Evolutionary conservation across 53 echinoderm and acorn worm genomes (phyloP).

Genomic region (Astropecten irregularis): DNA sequence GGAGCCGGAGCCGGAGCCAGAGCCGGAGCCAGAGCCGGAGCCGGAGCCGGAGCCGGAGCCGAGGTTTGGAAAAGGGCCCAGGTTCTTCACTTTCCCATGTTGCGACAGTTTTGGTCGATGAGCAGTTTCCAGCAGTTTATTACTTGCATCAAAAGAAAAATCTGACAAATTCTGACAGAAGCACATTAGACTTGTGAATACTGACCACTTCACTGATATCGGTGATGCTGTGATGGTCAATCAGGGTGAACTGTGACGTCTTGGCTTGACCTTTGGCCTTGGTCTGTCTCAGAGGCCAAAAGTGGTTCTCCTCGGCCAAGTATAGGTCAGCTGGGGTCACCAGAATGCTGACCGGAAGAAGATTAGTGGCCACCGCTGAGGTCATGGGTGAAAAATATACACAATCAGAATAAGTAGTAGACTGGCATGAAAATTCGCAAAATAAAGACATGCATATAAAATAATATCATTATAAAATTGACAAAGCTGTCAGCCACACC

Average conservation of each 20-base stretch:
- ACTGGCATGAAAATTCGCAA: neutral
- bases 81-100: no score
- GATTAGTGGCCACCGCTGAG: slow-evolving; percentile 35
- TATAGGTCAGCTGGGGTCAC: slow-evolving; percentile 75
- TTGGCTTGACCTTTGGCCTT: slow-evolving; percentile 53
- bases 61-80: no score
- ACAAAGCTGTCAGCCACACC: no score
- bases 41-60: no score
- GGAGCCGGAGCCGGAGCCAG: no score
- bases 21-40: no score
- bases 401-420: no score
- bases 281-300: slow-evolving; percentile 70
- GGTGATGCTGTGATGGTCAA: slow-evolving; percentile 74
- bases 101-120: no score
- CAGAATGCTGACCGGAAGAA: slow-evolving; percentile 51
- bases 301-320: slow-evolving; percentile 84
- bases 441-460: neutral
- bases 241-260: slow-evolving; percentile 68
- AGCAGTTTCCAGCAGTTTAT: no score
- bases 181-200: no score
- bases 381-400: neutral
- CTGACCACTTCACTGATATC: slow-evolving; percentile 85
- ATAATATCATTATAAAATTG: neutral
- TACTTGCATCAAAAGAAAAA: no score
- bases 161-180: no score